phyloP scores from a whole-genome alignment of 2,113 vertebrate species.

The Hipposideros armiger region DNA sequence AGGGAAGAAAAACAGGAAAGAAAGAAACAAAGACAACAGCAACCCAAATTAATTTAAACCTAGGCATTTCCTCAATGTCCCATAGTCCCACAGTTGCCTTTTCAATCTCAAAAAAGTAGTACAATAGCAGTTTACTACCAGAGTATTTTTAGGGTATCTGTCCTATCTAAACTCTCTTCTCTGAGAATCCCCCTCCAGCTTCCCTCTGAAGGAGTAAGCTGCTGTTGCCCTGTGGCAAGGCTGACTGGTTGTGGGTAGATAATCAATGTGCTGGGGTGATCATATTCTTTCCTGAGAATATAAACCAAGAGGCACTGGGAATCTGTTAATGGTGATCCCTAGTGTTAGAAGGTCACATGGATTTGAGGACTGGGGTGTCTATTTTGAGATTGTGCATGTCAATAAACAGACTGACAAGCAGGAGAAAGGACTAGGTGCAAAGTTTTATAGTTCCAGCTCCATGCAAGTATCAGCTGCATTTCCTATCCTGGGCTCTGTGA shows the following conservation, averaged over 20 bases:
- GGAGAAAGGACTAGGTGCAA: not conserved
- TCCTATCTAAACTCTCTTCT: not conserved
- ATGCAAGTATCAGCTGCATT: not conserved
- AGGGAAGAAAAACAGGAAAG: constrained; percentile 18
- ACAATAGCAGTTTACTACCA: not conserved
- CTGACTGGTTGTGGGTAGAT: not conserved
- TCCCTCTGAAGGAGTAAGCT: not conserved
- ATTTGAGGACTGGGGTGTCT: not conserved
- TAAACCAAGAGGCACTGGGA: not conserved
- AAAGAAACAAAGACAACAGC: not conserved
- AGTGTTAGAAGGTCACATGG: not conserved
- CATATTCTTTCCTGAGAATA: not conserved
- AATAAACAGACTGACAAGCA: not conserved
- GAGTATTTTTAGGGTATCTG: not conserved
- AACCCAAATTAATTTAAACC: not conserved
- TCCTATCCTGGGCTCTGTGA: not conserved
- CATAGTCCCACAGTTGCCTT: not conserved
- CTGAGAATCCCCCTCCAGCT: not conserved
- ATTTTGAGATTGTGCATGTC: not conserved
- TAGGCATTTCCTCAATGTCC: not conserved
- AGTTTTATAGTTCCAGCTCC: not conserved
- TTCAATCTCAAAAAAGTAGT: not conserved
- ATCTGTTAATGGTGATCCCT: not conserved
- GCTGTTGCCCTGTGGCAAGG: not conserved
- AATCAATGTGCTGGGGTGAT: not conserved